phyloP scores from a whole-genome alignment of 2,113 vertebrate species.

The Rhinolophus ferrumequinum region DNA sequence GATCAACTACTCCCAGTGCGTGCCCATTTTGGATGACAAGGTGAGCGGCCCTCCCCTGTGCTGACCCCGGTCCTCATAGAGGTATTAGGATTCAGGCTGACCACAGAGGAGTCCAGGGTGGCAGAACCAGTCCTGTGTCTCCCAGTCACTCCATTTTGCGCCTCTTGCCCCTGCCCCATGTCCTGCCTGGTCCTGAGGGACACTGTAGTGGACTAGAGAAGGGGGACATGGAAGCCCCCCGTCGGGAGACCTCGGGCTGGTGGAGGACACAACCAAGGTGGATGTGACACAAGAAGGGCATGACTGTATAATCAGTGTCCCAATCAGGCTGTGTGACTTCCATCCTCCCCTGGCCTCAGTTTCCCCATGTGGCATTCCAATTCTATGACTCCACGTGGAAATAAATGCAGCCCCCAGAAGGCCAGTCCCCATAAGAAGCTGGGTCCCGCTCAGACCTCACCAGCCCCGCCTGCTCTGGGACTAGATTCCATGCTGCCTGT shows the following conservation, averaged over 20 bases:
- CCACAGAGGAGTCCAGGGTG: not conserved
- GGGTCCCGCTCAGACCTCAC: not conserved
- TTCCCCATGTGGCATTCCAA: not conserved
- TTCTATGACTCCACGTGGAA: not conserved
- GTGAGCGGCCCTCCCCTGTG: slow-evolving; percentile 83
- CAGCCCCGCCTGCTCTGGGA: not conserved
- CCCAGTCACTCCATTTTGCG: not conserved
- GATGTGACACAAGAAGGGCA: not conserved
- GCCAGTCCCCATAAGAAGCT: not conserved
- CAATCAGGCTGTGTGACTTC: not conserved
- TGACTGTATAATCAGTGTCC: accelerated
- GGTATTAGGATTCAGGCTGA: not conserved
- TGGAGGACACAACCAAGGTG: not conserved
- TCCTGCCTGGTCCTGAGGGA: not conserved
- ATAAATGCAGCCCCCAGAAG: not conserved
- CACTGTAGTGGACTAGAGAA: slow-evolving; percentile 24
- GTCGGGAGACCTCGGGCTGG: not conserved
- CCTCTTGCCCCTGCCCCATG: not conserved
- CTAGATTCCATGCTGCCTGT: too few species aligned
- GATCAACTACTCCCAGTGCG: slow-evolving; percentile 97
- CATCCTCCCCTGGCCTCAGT: not conserved
- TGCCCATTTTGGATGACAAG: slow-evolving; percentile 96
- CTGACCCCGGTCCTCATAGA: not conserved
- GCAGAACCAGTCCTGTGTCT: not conserved
- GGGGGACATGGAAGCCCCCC: not conserved